Conservation (phyloP, 2,113 vertebrate species). For the Brachyistius frenatus region DNA sequence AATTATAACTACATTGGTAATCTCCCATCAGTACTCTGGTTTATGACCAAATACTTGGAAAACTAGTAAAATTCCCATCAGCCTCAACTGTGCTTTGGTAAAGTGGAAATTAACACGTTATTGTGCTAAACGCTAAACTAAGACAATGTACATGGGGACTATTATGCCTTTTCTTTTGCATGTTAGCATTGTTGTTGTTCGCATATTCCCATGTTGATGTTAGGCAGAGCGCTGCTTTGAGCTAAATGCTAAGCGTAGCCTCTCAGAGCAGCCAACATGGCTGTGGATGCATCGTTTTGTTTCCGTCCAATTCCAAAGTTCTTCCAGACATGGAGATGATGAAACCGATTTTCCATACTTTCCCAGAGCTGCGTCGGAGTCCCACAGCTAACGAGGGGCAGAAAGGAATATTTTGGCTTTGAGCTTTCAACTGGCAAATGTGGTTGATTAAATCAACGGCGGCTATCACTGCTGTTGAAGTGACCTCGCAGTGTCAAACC, state of each 20-base stretch:
- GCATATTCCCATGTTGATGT: background rate
- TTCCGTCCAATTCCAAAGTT: conserved; percentile 1
- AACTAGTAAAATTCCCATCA: background rate
- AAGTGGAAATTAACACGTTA: background rate
- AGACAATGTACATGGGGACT: background rate
- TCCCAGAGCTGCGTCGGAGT: background rate
- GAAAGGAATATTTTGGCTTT: background rate
- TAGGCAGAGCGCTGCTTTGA: background rate
- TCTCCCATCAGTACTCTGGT: background rate
- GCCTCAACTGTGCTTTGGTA: background rate
- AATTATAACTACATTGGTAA: too few species aligned
- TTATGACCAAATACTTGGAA: background rate
- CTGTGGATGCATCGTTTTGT: background rate
- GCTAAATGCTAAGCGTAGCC: background rate
- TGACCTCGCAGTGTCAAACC: background rate
- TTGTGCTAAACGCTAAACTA: background rate
- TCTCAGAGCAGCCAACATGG: background rate
- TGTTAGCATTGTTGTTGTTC: background rate
- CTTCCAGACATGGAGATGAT: background rate
- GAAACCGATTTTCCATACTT: background rate
- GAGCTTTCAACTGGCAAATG: background rate
- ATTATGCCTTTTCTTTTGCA: too few species aligned
- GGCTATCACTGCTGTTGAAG: background rate
- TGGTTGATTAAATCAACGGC: conserved; percentile 1
- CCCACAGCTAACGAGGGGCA: conserved; percentile 1